Percentiles rank a stretch among this genome's conserved stretches.
phyloP scores from a whole-genome alignment of 2,888 invertebrate species.

The Rhimphoctona megacephalus region DNA sequence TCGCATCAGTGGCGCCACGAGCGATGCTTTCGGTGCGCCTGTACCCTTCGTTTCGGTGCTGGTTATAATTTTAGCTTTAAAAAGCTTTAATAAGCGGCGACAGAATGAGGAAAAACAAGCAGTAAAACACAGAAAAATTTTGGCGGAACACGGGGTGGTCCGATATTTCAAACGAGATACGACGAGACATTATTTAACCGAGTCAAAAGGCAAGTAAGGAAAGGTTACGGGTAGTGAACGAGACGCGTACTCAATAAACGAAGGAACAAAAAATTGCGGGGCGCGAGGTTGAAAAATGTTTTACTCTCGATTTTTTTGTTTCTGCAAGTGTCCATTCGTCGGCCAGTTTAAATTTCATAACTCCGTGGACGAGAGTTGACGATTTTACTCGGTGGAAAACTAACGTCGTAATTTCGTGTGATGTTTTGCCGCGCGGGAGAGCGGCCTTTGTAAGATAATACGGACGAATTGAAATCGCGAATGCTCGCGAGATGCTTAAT shows the following conservation, averaged over 20 bases:
- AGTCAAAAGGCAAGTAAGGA: conserved; percentile 46
- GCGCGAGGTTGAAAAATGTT: background rate
- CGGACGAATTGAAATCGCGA: conserved; percentile 65
- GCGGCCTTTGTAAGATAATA: conserved; percentile 39
- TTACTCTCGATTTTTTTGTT: conserved; percentile 11
- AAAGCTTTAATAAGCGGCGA: too few relatives aligned
- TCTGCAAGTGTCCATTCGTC: conserved; percentile 6
- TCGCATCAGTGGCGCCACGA: conserved; percentile 16
- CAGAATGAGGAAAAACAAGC: background rate
- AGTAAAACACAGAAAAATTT: conserved; percentile 14
- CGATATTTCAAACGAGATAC: conserved; percentile 34
- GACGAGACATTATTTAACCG: conserved; percentile 53
- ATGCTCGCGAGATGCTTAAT: conserved; percentile 56
- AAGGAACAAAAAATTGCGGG: conserved; percentile 36
- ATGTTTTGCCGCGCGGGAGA: conserved; percentile 57
- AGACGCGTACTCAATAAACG: conserved; percentile 24
- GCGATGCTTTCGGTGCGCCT: background rate
- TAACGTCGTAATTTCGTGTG: conserved; percentile 59
- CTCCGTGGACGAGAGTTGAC: conserved; percentile 29
- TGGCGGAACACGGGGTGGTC: conserved; percentile 52
- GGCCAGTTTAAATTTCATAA: conserved; percentile 39
- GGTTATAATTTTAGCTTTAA: too few relatives aligned
- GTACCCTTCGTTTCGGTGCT: background rate
- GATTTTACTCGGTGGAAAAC: conserved; percentile 46
- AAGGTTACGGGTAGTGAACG: conserved; percentile 7